Conservation (phyloP, 2,113 vertebrate genomes). For the Asarcornis scutulata region DNA sequence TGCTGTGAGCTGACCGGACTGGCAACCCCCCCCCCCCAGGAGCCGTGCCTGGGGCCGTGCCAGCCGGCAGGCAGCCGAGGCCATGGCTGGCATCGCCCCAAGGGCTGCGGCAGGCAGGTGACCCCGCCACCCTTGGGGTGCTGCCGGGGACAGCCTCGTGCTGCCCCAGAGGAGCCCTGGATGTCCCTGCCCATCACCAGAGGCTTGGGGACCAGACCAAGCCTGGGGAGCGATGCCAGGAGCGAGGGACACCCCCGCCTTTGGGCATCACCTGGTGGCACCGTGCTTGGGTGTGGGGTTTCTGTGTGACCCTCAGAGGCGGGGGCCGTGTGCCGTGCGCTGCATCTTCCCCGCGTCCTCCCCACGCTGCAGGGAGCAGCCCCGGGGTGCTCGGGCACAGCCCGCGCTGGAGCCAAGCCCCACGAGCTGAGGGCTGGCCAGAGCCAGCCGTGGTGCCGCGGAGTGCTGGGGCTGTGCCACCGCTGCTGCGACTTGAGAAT, state of each 20-base stretch:
- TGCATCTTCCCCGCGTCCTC: background rate
- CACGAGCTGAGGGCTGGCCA: background rate
- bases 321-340: fast-evolving
- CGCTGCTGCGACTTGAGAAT: background rate
- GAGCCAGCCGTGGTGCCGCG: background rate
- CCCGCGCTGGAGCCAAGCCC: background rate
- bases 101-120: fast-evolving
- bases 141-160: too few species aligned
- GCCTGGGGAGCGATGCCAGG: background rate
- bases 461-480: background rate
- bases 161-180: fast-evolving
- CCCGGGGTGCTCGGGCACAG: fast-evolving
- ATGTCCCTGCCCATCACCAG: background rate
- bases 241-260: background rate
- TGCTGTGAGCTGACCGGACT: background rate
- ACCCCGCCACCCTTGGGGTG: background rate
- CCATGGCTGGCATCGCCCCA: fast-evolving
- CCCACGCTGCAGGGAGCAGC: background rate
- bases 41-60: fast-evolving
- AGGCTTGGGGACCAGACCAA: background rate
- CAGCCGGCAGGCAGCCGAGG: background rate
- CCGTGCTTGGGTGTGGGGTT: background rate
- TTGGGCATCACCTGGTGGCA: fast-evolving
- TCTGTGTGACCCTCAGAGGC: background rate
- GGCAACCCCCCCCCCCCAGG: background rate